These are phyloP conservation scores for Agapetus fuscipes DNA, from an alignment of 2,888 invertebrate genomes.

Conservation along the genomic window DNA sequence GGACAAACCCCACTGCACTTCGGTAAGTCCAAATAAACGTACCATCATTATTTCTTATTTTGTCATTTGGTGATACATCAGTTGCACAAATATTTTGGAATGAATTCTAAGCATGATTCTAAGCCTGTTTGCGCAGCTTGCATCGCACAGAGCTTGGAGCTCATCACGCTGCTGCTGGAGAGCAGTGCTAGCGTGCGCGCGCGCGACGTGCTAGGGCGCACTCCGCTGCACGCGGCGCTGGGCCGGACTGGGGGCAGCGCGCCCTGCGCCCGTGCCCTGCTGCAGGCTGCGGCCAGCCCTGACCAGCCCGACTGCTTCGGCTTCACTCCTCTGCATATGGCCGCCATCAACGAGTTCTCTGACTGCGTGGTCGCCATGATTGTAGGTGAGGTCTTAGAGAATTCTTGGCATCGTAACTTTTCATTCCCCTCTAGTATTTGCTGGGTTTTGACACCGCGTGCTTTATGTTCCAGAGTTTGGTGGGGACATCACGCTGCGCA, in stretches of 20 bases:
- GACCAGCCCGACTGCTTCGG: slow-evolving; percentile 72
- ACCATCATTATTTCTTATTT: slow-evolving; percentile 6
- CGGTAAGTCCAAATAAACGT: too few species aligned
- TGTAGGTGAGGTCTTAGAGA: slow-evolving; percentile 44
- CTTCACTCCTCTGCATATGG: slow-evolving; percentile 76
- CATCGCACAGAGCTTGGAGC: slow-evolving; percentile 68
- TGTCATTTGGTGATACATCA: too few species aligned
- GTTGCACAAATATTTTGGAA: too few species aligned
- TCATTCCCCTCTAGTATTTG: neutral
- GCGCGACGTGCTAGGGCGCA: slow-evolving; percentile 63
- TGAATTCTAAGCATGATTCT: too few species aligned
- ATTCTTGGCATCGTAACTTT: slow-evolving; percentile 2
- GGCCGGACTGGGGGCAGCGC: slow-evolving; percentile 64
- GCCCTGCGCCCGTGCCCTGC: slow-evolving; percentile 57
- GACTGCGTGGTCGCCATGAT: slow-evolving; percentile 61
- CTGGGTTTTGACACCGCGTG: neutral
- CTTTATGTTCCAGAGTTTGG: slow-evolving; percentile 51
- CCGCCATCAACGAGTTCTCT: slow-evolving; percentile 75
- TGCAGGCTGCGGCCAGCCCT: slow-evolving; percentile 59
- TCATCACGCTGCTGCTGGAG: slow-evolving; percentile 58
- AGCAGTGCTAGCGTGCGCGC: slow-evolving; percentile 56
- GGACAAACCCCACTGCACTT: slow-evolving; percentile 78
- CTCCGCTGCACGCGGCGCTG: slow-evolving; percentile 71
- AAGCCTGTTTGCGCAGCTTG: too few species aligned
- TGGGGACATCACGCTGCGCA: slow-evolving; percentile 71